Base-by-base conservation (phyloP, 2,797 vertebrate genomes). In the Falco cherrug region DNA sequence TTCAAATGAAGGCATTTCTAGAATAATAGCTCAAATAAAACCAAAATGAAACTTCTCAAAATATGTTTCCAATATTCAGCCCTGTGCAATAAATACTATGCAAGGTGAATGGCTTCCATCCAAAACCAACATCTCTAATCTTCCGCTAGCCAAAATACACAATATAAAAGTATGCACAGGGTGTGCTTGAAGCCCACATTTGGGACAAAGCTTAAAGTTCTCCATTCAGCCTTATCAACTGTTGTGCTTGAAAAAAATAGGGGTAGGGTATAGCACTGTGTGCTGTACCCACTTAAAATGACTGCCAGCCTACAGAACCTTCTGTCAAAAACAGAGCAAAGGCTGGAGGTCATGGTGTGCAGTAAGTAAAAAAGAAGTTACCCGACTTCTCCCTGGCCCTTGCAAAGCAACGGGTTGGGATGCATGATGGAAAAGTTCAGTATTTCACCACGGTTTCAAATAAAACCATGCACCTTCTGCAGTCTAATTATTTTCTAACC, bases 71-170 rank as follows among this genome's bases (percentile, higher is more conserved):
- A 97, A 93, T 96, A 97, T 87, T 61, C 79, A 90, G 79, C 69
- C 61, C 94, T 5, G 4, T 68, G 92, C 83, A 94, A 90, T 95
- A 96, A 96, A 95, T 93, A 92, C 74, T 94, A 92, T 93, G 88
- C 95, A 97, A 97, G 91, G 86, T 95, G 96, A 96, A 93, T 96
- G 95, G 96, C 89, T 96, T 61, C 82, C 73, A 82, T 94, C 96
- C 95, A 97, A 97, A 94, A 86, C 93, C 91, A 97, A 90, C 90
- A 93, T 95, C 74, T 92, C 69, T 68, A 74, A 93, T 95, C 84
- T 91, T 89, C 75, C 73, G 81, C 89, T 93, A 71, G 93, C 95
- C 96, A 97, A 97, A 95, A 95, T 73, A 94, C 88, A 97, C 95
- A 97, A 92, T 84, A 74, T 53, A 68, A 73, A 97, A 95, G 29